Percentiles rank a stretch among this genome's conserved stretches.
phyloP scores from a whole-genome alignment of 2,888 invertebrate species.

The Fragum fragum region DNA sequence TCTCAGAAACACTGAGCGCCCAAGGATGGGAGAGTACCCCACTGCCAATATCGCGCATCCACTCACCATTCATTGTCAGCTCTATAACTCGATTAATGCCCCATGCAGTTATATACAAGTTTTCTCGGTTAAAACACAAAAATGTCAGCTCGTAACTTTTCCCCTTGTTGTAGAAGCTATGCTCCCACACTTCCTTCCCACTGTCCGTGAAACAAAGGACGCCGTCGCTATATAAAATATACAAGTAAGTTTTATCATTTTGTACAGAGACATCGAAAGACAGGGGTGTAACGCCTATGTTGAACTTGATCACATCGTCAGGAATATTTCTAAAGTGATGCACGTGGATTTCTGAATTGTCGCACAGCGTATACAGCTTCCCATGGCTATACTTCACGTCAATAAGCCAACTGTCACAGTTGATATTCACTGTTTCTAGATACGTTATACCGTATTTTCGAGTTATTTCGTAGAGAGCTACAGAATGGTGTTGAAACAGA shows the following conservation, averaged over 20 bases:
- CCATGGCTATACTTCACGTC: constrained; percentile 16
- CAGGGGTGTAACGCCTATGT: not conserved
- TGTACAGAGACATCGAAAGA: not conserved
- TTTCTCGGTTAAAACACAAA: not conserved
- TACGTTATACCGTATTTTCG: not conserved
- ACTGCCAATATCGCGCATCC: not conserved
- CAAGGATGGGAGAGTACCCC: not conserved
- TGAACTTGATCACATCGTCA: constrained; percentile 14
- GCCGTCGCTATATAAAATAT: not conserved
- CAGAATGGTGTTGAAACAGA: not conserved
- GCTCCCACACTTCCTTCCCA: constrained; percentile 1
- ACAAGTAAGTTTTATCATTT: not conserved
- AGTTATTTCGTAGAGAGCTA: constrained; percentile 12
- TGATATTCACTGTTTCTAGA: not conserved
- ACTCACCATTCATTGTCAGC: not conserved
- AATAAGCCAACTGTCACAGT: constrained; percentile 6
- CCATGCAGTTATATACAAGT: constrained; percentile 2
- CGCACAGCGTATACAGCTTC: constrained; percentile 7
- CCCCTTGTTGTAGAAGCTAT: not conserved
- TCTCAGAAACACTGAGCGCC: not conserved
- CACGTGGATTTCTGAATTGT: constrained; percentile 4
- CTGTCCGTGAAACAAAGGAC: constrained; percentile 11
- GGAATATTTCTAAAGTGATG: constrained; percentile 7
- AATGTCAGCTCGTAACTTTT: not conserved
- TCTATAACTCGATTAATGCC: not conserved